phyloP scores from a whole-genome alignment of 2,113 vertebrate species.

The Poecile atricapillus region DNA sequence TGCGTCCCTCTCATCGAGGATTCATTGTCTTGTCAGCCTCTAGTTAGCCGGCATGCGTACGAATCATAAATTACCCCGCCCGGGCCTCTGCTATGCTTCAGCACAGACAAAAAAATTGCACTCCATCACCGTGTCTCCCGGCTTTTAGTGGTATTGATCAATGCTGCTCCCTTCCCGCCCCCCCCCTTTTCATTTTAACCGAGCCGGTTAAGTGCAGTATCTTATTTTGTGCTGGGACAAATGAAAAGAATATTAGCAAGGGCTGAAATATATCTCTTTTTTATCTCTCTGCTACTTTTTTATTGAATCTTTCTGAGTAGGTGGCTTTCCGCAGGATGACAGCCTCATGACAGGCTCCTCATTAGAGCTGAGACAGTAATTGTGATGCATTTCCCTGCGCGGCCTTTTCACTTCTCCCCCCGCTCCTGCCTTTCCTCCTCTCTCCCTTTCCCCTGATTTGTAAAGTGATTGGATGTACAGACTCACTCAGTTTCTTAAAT shows the following conservation, averaged over 20 bases:
- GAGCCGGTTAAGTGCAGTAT: slow-evolving; percentile 77
- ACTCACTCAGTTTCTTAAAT: slow-evolving; percentile 75
- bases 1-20: slow-evolving; percentile 66
- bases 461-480: slow-evolving; percentile 77
- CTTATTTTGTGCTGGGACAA: slow-evolving; percentile 77
- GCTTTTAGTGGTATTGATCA: slow-evolving; percentile 81
- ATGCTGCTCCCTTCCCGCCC: slow-evolving; percentile 67
- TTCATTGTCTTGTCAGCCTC: slow-evolving; percentile 78
- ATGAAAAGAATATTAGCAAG: slow-evolving; percentile 77
- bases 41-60: slow-evolving; percentile 72
- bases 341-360: slow-evolving; percentile 78
- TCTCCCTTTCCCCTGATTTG: slow-evolving; percentile 72
- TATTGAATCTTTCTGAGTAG: slow-evolving; percentile 78
- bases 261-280: slow-evolving; percentile 75
- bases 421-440: slow-evolving; percentile 47
- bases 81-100: slow-evolving; percentile 72
- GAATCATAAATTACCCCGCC: slow-evolving; percentile 73
- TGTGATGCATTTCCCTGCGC: slow-evolving; percentile 75
- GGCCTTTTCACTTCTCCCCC: slow-evolving; percentile 70
- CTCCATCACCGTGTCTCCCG: slow-evolving; percentile 76
- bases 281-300: slow-evolving; percentile 76
- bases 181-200: slow-evolving; percentile 76
- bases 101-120: slow-evolving; percentile 81
- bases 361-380: slow-evolving; percentile 77
- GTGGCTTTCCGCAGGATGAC: slow-evolving; percentile 75